A percentile compares a stretch with the other conserved stretches of the same genome.
phyloP scores from a whole-genome alignment of 2,888 invertebrate genomes.

The Perithous albicinctus region DNA sequence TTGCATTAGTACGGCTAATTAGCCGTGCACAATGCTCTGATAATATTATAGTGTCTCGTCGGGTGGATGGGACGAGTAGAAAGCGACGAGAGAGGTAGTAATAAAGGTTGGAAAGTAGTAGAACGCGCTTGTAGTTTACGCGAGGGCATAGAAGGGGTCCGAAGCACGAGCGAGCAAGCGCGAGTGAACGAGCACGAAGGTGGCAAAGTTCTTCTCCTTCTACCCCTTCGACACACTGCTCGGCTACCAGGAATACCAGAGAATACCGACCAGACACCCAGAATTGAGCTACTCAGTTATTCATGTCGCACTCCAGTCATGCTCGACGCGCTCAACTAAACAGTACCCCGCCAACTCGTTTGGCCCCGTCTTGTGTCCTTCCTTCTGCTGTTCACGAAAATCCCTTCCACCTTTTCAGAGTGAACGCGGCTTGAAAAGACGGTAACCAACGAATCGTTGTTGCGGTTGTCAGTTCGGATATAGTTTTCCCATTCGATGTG shows the following conservation, averaged over 20 bases:
- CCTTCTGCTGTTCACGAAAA: slow-evolving; percentile 50
- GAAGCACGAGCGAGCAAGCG: slow-evolving; percentile 43
- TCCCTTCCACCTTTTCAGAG: slow-evolving; percentile 29
- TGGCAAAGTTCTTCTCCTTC: slow-evolving; percentile 62
- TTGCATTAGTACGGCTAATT: slow-evolving; percentile 84
- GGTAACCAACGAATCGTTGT: slow-evolving; percentile 51
- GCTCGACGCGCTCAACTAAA: slow-evolving; percentile 80
- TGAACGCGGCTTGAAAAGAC: slow-evolving; percentile 54
- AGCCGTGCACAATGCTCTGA: slow-evolving; percentile 84
- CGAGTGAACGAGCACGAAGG: slow-evolving; percentile 58
- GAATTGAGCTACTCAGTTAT: slow-evolving; percentile 83
- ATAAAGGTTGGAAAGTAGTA: slow-evolving; percentile 45
- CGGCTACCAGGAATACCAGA: slow-evolving; percentile 52
- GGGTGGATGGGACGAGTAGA: slow-evolving; percentile 37
- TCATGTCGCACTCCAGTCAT: slow-evolving; percentile 83
- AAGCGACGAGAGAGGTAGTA: slow-evolving; percentile 28
- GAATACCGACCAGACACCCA: slow-evolving; percentile 68
- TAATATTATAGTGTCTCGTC: slow-evolving; percentile 81
- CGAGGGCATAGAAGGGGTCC: slow-evolving; percentile 42
- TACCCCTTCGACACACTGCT: slow-evolving; percentile 42
- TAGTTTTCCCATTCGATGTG: no score
- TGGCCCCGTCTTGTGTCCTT: slow-evolving; percentile 62
- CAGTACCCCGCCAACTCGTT: slow-evolving; percentile 77
- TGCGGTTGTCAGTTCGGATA: slow-evolving; percentile 61
- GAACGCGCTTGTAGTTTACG: slow-evolving; percentile 34